These are phyloP conservation scores for Zootermopsis nevadensis DNA, from an alignment of 2,888 invertebrate species.

Conservation along the genomic window DNA sequence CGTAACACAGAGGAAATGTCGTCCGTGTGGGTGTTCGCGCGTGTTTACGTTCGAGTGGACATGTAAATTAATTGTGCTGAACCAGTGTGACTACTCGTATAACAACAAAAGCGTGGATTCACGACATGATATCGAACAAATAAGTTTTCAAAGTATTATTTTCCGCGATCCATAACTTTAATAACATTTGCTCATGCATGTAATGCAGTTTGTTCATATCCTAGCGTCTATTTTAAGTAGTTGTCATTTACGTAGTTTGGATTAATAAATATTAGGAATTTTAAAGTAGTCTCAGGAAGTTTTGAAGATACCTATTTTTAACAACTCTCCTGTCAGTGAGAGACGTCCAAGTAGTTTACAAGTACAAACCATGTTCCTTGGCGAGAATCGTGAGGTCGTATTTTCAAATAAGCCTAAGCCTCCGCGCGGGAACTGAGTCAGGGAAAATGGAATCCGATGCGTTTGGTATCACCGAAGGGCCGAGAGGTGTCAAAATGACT, in stretches of 20 bases:
- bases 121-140: background rate
- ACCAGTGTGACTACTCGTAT: no score
- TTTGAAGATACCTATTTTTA: background rate
- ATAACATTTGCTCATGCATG: background rate
- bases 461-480: slow-evolving; percentile 37
- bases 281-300: background rate
- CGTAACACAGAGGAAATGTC: background rate
- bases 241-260: background rate
- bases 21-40: background rate
- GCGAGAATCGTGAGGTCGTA: background rate
- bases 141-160: background rate
- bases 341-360: slow-evolving; percentile 15
- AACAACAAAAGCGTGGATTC: no score
- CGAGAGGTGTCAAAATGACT: slow-evolving; percentile 37
- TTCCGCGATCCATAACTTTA: background rate
- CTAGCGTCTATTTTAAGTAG: background rate
- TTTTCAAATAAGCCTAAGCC: background rate
- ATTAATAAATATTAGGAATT: background rate
- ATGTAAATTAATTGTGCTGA: background rate
- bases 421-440: background rate
- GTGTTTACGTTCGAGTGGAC: background rate
- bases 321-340: background rate
- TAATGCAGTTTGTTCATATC: background rate
- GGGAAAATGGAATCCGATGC: slow-evolving; percentile 44
- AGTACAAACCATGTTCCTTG: background rate